Evolutionary conservation across 2,888 invertebrate species (phyloP).

Genomic region (Eupithecia pulchellata): DNA sequence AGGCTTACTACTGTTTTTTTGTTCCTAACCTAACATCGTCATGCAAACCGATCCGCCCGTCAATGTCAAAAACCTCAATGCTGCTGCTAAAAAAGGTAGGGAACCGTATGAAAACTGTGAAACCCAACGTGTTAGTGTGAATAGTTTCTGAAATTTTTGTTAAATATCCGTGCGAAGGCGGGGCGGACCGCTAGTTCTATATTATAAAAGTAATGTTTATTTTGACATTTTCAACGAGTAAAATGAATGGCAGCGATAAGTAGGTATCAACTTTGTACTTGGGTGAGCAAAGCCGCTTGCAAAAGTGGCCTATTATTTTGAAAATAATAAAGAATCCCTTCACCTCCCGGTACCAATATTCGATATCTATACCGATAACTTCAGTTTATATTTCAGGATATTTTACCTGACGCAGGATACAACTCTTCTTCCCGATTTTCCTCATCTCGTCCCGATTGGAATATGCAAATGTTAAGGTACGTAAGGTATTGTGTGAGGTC

Average conservation of each 20-base stretch:
- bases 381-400: not conserved
- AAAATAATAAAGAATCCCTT: conserved; percentile 2
- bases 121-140: too few relatives aligned
- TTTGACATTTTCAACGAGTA: not conserved
- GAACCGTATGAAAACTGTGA: too few relatives aligned
- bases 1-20: too few relatives aligned
- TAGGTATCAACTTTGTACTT: not conserved
- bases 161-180: too few relatives aligned
- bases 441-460: conserved; percentile 33
- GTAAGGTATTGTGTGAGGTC: conserved; percentile 40
- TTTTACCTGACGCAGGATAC: conserved; percentile 18
- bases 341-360: not conserved
- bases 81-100: too few relatives aligned
- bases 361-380: not conserved
- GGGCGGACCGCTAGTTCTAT: too few relatives aligned
- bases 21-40: too few relatives aligned
- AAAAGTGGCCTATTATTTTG: not conserved
- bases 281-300: not conserved
- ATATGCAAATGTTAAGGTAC: conserved; percentile 43
- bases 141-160: too few relatives aligned
- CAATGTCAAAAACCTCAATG: too few relatives aligned
- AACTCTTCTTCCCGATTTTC: conserved; percentile 20
- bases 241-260: not conserved
- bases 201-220: not conserved
- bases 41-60: too few relatives aligned